Evolutionary conservation across 2,888 invertebrate genomes (phyloP).

Genomic region (Rosalia funebris): DNA sequence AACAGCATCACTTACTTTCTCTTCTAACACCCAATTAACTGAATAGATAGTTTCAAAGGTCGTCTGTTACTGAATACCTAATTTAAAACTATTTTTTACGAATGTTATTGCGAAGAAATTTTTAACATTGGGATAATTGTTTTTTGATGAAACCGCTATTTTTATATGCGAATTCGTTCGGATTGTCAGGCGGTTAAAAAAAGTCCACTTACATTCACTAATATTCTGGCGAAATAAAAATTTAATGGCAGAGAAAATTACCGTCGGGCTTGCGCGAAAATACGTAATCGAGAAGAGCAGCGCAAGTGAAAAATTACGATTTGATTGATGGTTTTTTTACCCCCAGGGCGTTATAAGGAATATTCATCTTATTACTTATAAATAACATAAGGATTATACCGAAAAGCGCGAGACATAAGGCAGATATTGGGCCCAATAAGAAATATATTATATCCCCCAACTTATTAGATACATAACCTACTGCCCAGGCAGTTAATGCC

Average conservation of each 20-base stretch:
- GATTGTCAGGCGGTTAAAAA: too few species aligned
- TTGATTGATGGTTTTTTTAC: constrained; percentile 33
- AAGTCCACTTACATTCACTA: too few species aligned
- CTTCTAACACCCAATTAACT: too few species aligned
- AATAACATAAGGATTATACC: constrained; percentile 29
- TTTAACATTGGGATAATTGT: too few species aligned
- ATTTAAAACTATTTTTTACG: too few species aligned
- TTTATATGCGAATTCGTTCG: too few species aligned
- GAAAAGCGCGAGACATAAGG: constrained; percentile 24
- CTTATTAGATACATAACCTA: neutral
- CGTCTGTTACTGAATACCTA: too few species aligned
- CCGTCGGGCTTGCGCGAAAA: constrained; percentile 25
- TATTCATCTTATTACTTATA: constrained; percentile 33
- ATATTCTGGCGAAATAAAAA: constrained; percentile 25
- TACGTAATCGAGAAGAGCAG: constrained; percentile 18
- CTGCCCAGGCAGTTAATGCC: neutral
- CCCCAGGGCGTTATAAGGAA: constrained; percentile 15
- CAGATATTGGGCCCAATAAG: constrained; percentile 24
- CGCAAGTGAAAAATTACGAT: constrained; percentile 32
- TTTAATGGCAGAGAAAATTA: constrained; percentile 32
- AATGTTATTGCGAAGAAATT: too few species aligned
- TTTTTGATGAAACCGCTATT: too few species aligned
- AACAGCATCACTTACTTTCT: too few species aligned
- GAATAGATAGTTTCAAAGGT: too few species aligned
- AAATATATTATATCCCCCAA: constrained; percentile 16